Evolutionary conservation across 2,888 invertebrate species (phyloP).

Genomic region (Eremobia ochroleuca): DNA sequence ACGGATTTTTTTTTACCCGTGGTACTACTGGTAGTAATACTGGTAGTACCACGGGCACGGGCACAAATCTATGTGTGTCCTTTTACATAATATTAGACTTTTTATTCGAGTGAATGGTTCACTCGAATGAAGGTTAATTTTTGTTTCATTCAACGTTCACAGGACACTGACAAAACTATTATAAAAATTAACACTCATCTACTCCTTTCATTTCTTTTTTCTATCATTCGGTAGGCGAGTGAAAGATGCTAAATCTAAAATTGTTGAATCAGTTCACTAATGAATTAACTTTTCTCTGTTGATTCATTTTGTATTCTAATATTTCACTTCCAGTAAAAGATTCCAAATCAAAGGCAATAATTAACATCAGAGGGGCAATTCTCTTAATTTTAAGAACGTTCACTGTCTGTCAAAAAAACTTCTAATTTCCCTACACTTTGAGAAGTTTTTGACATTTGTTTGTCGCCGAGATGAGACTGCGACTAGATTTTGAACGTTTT

Average conservation of each 20-base stretch:
- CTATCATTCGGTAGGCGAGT: neutral
- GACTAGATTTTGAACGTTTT: no score
- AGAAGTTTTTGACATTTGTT: no score
- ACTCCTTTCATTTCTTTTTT: neutral
- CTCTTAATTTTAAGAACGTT: no score
- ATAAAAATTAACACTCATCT: neutral
- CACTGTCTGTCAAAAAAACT: no score
- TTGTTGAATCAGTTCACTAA: neutral
- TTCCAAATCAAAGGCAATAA: neutral
- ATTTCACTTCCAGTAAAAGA: neutral
- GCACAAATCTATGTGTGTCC: neutral
- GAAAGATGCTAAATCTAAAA: neutral
- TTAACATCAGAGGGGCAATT: no score
- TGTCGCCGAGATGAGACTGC: no score
- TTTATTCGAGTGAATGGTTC: neutral
- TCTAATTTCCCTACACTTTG: no score
- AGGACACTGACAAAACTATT: neutral
- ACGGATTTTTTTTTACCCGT: no score
- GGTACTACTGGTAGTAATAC: no score
- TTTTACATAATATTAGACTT: neutral
- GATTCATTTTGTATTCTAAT: neutral
- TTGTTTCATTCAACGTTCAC: neutral
- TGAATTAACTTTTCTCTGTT: neutral
- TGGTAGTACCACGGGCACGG: no score
- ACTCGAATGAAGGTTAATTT: neutral